phyloP scores from a whole-genome alignment of 2,113 vertebrate species.

The Falco punctatus region DNA sequence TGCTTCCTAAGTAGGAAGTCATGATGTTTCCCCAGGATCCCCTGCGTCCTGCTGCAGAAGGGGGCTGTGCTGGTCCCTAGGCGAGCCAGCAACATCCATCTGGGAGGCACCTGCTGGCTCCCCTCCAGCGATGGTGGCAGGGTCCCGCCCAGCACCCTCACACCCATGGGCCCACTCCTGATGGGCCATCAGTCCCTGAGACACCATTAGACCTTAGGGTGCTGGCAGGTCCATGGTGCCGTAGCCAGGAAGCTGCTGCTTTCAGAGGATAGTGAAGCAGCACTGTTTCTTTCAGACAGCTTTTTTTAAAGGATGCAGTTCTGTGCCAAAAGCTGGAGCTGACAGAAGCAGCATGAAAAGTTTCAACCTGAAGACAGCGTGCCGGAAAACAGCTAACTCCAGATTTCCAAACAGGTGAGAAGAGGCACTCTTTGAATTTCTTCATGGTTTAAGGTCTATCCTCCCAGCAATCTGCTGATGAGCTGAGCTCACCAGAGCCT shows the following conservation, averaged over 20 bases:
- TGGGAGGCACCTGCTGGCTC: neutral
- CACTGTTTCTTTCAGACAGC: neutral
- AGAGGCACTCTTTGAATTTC: neutral
- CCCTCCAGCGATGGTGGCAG: neutral
- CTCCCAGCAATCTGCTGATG: constrained; percentile 15
- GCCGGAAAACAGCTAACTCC: neutral
- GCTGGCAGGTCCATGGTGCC: rapidly evolving
- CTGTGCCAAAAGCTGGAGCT: neutral
- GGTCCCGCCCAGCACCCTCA: neutral
- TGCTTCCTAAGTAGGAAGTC: neutral
- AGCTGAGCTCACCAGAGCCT: constrained; percentile 27
- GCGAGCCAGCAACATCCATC: neutral
- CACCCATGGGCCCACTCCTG: rapidly evolving
- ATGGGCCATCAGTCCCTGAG: neutral
- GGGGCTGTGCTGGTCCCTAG: neutral
- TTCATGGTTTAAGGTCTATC: neutral
- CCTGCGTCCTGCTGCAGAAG: neutral
- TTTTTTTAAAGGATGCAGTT: neutral
- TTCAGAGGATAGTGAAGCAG: neutral
- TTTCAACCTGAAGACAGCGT: rapidly evolving
- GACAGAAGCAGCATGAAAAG: neutral
- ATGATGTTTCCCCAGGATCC: neutral
- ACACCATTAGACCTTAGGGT: rapidly evolving
- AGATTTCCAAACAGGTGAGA: neutral
- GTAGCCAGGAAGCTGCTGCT: neutral